A percentile compares a stretch with the other conserved stretches of the same genome.
Evolutionary conservation across 2,797 vertebrate genomes (phyloP).

Genomic region (Ptychobarbus kaznakovi): DNA sequence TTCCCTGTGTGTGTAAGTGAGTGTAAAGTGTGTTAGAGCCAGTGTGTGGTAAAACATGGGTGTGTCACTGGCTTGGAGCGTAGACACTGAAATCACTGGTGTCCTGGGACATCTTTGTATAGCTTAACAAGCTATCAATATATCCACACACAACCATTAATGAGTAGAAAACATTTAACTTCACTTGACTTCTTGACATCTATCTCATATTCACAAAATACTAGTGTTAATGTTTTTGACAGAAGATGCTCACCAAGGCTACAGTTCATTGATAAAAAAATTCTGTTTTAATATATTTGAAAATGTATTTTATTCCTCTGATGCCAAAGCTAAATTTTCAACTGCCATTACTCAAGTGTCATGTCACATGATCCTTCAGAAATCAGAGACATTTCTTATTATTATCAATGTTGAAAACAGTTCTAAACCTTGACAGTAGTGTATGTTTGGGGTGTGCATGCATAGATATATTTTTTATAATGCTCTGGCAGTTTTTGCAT

Average conservation of each 20-base stretch:
- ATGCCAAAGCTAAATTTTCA: no score
- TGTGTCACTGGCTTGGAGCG: conserved; percentile 32
- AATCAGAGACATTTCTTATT: background rate
- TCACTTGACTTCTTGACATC: background rate
- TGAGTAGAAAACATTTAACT: background rate
- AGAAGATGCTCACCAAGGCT: no score
- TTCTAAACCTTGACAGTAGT: background rate
- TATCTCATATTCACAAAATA: background rate
- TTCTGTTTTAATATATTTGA: no score
- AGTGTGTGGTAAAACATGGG: conserved; percentile 43
- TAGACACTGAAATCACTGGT: conserved; percentile 26
- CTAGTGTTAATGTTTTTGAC: background rate
- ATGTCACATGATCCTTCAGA: background rate
- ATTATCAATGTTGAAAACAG: background rate
- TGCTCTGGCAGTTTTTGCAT: background rate
- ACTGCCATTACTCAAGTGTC: no score
- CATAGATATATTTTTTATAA: background rate
- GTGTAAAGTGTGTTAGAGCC: conserved; percentile 12
- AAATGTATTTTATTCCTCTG: no score
- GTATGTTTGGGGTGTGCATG: background rate
- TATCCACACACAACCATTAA: conserved; percentile 22
- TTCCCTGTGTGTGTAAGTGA: conserved; percentile 8
- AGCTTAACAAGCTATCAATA: conserved; percentile 15
- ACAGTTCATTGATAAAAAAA: no score
- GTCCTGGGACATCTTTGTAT: background rate